A percentile compares a stretch with the other conserved stretches of the same genome.
These are phyloP conservation scores for Ophiodon elongatus DNA, from an alignment of 2,113 vertebrate genomes.

Conservation along the genomic window DNA sequence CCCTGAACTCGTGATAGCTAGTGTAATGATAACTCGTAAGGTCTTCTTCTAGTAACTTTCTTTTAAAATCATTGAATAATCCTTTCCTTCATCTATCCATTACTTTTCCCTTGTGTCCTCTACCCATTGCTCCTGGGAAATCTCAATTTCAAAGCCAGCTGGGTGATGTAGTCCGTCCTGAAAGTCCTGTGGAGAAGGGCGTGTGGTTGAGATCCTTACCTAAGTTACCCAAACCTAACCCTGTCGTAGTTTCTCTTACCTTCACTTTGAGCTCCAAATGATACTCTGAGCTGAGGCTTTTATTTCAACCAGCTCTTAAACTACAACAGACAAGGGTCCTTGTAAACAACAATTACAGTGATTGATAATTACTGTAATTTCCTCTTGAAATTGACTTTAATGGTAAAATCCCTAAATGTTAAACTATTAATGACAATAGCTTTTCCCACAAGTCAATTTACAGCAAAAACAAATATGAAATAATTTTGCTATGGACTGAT, in stretches of 20 bases:
- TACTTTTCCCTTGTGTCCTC: not conserved
- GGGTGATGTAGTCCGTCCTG: not conserved
- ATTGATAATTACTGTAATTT: not conserved
- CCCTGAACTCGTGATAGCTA: not conserved
- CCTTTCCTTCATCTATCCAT: not conserved
- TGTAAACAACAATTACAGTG: not conserved
- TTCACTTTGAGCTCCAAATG: not conserved
- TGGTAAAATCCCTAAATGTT: not conserved
- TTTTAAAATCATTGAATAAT: slow-evolving; percentile 2
- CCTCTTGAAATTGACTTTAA: not conserved
- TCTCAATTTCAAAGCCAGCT: not conserved
- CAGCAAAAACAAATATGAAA: not conserved
- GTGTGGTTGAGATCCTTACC: not conserved
- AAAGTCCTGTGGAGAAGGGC: not conserved
- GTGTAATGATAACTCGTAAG: not conserved
- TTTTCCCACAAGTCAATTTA: not conserved
- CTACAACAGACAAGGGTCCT: not conserved
- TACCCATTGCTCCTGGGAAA: not conserved
- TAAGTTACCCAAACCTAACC: not conserved
- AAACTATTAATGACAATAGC: not conserved
- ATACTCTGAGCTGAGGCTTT: not conserved
- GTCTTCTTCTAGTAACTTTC: not conserved
- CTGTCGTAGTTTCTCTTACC: not conserved
- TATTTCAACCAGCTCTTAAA: not conserved
- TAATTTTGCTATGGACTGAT: not conserved